Evolutionary conservation across 1,140 invertebrate species (phyloP), one percentile per base, ranked within the genome.

Genomic region (Anadara kagoshimensis): DNA sequence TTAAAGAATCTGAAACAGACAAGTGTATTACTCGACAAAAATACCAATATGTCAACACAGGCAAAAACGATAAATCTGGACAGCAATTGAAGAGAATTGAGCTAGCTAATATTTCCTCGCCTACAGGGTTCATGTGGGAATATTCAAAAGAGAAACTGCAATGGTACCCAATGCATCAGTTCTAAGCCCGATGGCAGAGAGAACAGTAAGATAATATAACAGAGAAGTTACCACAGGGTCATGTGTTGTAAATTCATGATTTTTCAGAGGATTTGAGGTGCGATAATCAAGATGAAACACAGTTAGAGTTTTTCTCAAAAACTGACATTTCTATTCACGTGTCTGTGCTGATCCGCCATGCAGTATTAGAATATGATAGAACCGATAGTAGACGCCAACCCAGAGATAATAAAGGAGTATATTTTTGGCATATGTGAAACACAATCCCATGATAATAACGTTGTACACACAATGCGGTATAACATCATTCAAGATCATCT

Each of bases 251-350:
- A 10, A 20, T 75, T 14, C 73, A 75, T 66, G 73, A 75, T 26
- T 75, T 64, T 53, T 59, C 53, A n/a, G 73, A 70, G 56, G 66
- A 75, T 26, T 70, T 66, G 20, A 51, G 41, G n/a, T 70, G 67
- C 29, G 44, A 7, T 24, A 62, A 70, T 47, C 43, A 66, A 14
- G 18, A 47, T 29, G 59, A 69, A 58, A 18, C 69, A 18, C 73
- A 69, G 43, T 62, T 43, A 7, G 45, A 12, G 2, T 69, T 70
- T 45, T 75, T 75, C 44, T 54, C 59, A 45, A 75, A 59, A 66
- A 58, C 43, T 7, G 66, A 75, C 36, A 61, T 75, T 36, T 75
- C 73, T 5, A 44, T 75, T 26, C 73, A 75, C 44, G 59, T 75
- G 24, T 43, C 73, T 8, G 44, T 75, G 18, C 11, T 69, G 20